phyloP scores from a whole-genome alignment of 2,888 invertebrate species.

The Patella caerulea region DNA sequence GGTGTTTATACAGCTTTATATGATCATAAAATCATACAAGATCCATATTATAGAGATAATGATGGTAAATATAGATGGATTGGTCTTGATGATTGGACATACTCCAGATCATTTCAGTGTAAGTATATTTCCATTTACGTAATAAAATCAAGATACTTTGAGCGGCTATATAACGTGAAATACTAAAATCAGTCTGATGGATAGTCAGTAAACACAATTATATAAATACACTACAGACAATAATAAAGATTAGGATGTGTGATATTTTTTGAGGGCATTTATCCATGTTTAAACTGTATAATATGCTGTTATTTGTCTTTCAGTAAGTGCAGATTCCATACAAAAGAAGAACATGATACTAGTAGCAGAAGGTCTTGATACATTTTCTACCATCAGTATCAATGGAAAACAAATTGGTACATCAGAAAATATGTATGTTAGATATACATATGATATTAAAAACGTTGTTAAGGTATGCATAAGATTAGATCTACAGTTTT shows the following conservation, averaged over 20 bases:
- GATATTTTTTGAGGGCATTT: too few species aligned
- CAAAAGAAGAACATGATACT: constrained; percentile 73
- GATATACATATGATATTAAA: constrained; percentile 81
- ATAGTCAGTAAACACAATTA: too few species aligned
- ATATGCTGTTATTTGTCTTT: neutral
- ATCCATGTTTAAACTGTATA: too few species aligned
- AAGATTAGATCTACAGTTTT: too few species aligned
- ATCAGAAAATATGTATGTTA: constrained; percentile 87
- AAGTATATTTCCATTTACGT: neutral
- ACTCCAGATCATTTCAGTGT: constrained; percentile 80
- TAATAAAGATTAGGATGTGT: too few species aligned
- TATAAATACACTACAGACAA: too few species aligned
- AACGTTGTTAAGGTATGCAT: constrained; percentile 64
- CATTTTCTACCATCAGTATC: constrained; percentile 80
- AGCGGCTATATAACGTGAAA: too few species aligned
- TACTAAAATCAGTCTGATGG: too few species aligned
- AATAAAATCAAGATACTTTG: too few species aligned
- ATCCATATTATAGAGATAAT: constrained; percentile 78
- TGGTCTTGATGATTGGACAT: constrained; percentile 85
- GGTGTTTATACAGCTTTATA: constrained; percentile 84
- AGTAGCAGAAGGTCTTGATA: constrained; percentile 88
- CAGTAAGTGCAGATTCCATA: constrained; percentile 23
- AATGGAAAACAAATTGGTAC: constrained; percentile 79
- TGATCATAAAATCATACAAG: constrained; percentile 73
- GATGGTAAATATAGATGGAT: constrained; percentile 89